phyloP scores from a whole-genome alignment of 2,888 invertebrate species.

The Apocheima hispidaria region DNA sequence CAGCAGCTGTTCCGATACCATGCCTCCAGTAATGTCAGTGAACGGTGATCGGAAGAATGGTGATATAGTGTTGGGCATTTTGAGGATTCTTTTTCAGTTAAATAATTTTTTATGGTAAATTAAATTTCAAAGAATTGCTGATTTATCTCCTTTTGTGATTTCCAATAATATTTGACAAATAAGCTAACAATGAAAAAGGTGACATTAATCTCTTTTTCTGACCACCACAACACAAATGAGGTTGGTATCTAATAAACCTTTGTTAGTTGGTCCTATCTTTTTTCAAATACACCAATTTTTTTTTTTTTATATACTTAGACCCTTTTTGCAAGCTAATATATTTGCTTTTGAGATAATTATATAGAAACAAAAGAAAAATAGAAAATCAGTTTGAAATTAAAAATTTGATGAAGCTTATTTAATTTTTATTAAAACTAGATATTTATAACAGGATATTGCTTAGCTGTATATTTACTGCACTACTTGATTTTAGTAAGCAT shows the following conservation, averaged over 20 bases:
- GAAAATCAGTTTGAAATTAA: constrained; percentile 12
- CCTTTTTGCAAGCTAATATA: background rate
- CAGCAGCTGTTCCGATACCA: constrained; percentile 87
- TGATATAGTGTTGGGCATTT: constrained; percentile 63
- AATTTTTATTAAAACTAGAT: constrained; percentile 35
- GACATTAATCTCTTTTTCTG: background rate
- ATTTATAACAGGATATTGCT: constrained; percentile 35
- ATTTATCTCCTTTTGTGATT: background rate
- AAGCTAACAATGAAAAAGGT: background rate
- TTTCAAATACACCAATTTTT: background rate
- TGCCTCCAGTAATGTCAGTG: constrained; percentile 88
- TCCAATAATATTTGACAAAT: background rate
- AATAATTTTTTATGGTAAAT: constrained; percentile 4
- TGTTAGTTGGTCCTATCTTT: background rate
- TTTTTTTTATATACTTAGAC: no score
- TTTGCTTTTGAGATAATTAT: background rate
- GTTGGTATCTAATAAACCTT: background rate
- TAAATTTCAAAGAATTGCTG: background rate
- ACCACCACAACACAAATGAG: background rate
- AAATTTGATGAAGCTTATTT: constrained; percentile 2
- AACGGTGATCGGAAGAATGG: constrained; percentile 88
- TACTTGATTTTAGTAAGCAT: constrained; percentile 82
- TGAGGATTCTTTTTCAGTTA: background rate
- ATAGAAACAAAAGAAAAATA: background rate
- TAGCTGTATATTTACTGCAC: constrained; percentile 25